Evolutionary conservation across 2,113 vertebrate genomes (phyloP).

Genomic region (Callipepla californica): DNA sequence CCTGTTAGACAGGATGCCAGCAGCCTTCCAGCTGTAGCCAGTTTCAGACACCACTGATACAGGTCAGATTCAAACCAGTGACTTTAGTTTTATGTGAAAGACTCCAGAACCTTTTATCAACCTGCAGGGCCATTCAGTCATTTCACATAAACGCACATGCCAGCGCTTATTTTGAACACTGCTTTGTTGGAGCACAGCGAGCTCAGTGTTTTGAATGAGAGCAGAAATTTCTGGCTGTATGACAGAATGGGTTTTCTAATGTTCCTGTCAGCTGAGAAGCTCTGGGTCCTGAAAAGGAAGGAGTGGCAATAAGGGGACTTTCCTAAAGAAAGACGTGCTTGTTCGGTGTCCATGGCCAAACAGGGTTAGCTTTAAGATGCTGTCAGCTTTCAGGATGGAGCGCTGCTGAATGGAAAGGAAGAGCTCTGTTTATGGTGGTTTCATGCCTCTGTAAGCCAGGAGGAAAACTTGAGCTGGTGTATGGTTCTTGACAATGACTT

Average conservation of each 20-base stretch:
- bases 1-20: neutral
- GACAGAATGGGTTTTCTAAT: neutral
- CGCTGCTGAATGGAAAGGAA: neutral
- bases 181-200: conserved; percentile 26
- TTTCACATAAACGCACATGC: neutral
- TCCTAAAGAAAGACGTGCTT: neutral
- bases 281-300: neutral
- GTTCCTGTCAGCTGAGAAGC: neutral
- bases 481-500: neutral
- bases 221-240: neutral
- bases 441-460: neutral
- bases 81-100: conserved; percentile 19
- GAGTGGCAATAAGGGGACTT: neutral
- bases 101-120: conserved; percentile 54
- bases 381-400: neutral
- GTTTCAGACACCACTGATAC: neutral
- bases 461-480: neutral
- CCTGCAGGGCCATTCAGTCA: conserved; percentile 38
- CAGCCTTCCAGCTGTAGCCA: neutral
- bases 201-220: neutral
- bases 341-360: fast-evolving
- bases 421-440: neutral
- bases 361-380: neutral
- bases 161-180: neutral
- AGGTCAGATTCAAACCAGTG: fast-evolving